Evolutionary conservation across 1,140 invertebrate genomes (phyloP).

Genomic region (Drosophila cardini): DNA sequence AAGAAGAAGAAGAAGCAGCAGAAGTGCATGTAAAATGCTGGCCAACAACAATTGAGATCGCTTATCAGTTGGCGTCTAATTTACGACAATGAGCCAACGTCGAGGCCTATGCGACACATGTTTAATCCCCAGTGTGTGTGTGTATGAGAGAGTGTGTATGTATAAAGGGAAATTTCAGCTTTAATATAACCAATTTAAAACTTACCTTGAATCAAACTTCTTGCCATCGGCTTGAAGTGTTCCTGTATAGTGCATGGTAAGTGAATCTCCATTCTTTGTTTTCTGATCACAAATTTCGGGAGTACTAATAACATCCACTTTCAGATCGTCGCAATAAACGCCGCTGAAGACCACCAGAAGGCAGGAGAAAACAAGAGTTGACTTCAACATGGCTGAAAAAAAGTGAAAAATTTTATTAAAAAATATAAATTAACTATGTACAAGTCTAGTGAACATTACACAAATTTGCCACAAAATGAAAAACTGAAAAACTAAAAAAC

Average conservation of each 20-base stretch:
- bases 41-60: constrained; percentile 80
- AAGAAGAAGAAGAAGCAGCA: constrained; percentile 39
- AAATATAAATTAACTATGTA: constrained; percentile 5
- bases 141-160: constrained; percentile 5
- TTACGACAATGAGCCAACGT: constrained; percentile 79
- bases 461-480: constrained; percentile 28
- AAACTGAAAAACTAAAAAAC: constrained; percentile 30
- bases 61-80: constrained; percentile 83
- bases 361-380: constrained; percentile 78
- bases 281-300: constrained; percentile 92
- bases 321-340: constrained; percentile 87
- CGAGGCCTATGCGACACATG: constrained; percentile 66
- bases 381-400: constrained; percentile 78
- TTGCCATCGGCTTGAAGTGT: constrained; percentile 92
- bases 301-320: constrained; percentile 91
- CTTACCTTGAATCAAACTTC: constrained; percentile 97
- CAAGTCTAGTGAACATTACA: constrained; percentile 41
- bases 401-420: neutral
- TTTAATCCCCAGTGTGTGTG: constrained; percentile 49
- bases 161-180: constrained; percentile 33
- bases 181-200: constrained; percentile 55
- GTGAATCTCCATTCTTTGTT: constrained; percentile 94
- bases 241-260: constrained; percentile 97
- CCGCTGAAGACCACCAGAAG: constrained; percentile 84
- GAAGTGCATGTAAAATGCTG: constrained; percentile 58